Base-by-base conservation (phyloP, 2,113 vertebrate species). In the Myiopsitta monachus region DNA sequence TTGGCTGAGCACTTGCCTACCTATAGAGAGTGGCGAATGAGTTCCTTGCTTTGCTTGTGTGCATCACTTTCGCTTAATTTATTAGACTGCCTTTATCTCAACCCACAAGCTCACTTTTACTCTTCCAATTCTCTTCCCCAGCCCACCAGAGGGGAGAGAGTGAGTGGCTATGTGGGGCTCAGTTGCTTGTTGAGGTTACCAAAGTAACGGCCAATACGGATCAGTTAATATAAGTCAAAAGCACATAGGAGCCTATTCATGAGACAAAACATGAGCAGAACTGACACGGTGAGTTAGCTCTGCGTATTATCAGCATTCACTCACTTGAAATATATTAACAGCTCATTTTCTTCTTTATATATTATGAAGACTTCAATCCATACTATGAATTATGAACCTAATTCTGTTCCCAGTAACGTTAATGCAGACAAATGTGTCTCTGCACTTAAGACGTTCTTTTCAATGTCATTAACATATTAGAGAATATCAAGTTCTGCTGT, bases 281-380 rank as follows among this genome's bases (percentile, higher is more conserved):
- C 11, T 81, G 92, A 90, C 66, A 92, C 6, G 90, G 86, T 75
- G 73, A 93, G 95, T 92, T 92, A 97, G 86, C 77, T 44, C 77
- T 76, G 86, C 36, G n/a, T 82, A 49, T 96, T 94, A 95, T 68
- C 95, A 87, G 76, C 69, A 78, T 79, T 82, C 68, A 31, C 83
- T 87, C 14, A 7, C 47, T 87, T 87, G 73, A 91, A 94, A 91
- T 82, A 36, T 14, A 94, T 94, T 91, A 95, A 81, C 72, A 88
- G 82, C 43, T 90, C 76, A 90, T 92, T 92, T 94, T 78, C 72
- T 94, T 70, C 91, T 88, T 93, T 87, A 90, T 90, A 73, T 68
- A 70, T 91, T 88, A 91, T 38, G 43, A 96, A 47, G 57, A 72
- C 3, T 47, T 91, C 84, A 93, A 95, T 90, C 63, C 46, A 26